Evolutionary conservation across 1,140 invertebrate genomes (phyloP).

Genomic region (Myzus persicae): DNA sequence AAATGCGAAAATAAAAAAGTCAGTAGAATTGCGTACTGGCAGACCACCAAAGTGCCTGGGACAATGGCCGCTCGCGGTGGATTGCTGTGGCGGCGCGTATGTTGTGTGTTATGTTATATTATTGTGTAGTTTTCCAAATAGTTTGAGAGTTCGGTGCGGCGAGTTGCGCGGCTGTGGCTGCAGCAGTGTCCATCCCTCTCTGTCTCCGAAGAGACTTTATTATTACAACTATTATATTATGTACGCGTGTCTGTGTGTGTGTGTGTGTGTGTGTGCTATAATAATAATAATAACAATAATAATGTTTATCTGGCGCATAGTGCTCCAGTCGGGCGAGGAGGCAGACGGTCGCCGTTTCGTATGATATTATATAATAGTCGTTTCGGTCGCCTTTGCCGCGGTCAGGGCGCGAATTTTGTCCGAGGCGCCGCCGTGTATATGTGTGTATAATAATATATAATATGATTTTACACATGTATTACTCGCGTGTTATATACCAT

Average conservation of each 20-base stretch:
- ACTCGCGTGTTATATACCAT: not conserved
- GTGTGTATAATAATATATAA: not conserved
- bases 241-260: not conserved
- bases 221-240: not conserved
- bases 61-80: not conserved
- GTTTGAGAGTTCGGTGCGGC: not conserved
- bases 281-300: not conserved
- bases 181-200: not conserved
- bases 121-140: not conserved
- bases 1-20: not conserved
- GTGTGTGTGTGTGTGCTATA: not conserved
- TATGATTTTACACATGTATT: not conserved
- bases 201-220: not conserved
- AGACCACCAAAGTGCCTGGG: not conserved
- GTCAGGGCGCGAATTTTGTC: not conserved
- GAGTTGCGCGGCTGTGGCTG: not conserved
- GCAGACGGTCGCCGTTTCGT: not conserved
- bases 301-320: not conserved
- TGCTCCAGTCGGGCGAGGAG: not conserved
- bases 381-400: not conserved
- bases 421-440: not conserved
- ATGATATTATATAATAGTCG: not conserved
- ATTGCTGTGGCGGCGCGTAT: not conserved
- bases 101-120: not conserved
- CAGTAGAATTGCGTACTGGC: not conserved